A percentile compares a stretch with the other conserved stretches of the same genome.
phyloP scores from a whole-genome alignment of 2,888 invertebrate species.

The Apotomis betuletana region DNA sequence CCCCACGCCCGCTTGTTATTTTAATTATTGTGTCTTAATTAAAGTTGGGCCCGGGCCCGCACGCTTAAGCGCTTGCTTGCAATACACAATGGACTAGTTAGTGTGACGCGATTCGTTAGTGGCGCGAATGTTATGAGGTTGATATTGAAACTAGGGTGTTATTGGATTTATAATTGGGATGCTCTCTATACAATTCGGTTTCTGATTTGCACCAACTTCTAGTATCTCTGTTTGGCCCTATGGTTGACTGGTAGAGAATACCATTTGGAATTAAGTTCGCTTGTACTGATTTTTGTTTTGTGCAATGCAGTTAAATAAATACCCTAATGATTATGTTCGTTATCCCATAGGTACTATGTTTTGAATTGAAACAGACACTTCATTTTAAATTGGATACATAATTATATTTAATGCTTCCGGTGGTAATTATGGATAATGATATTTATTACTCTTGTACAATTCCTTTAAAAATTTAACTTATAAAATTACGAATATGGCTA shows the following conservation, averaged over 20 bases:
- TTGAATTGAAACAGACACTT: too few species aligned
- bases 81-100: slow-evolving; percentile 33
- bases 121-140: slow-evolving; percentile 12
- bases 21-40: slow-evolving; percentile 79
- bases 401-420: too few species aligned
- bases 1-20: slow-evolving; percentile 71
- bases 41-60: slow-evolving; percentile 54
- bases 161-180: slow-evolving; percentile 1
- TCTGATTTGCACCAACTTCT: too few species aligned
- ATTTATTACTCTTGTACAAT: too few species aligned
- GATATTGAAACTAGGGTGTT: neutral
- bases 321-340: slow-evolving; percentile 1
- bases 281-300: too few species aligned
- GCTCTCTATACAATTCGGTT: too few species aligned
- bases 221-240: too few species aligned
- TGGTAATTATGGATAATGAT: too few species aligned
- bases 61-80: slow-evolving; percentile 36
- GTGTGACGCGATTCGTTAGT: slow-evolving; percentile 12
- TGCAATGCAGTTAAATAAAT: too few species aligned
- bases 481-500: neutral
- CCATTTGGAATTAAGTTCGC: too few species aligned
- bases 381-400: too few species aligned
- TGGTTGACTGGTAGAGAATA: too few species aligned
- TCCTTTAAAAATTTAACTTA: neutral
- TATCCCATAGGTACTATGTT: neutral